Base-by-base conservation (phyloP, 2,113 vertebrate genomes). In the Aepyceros melampus region DNA sequence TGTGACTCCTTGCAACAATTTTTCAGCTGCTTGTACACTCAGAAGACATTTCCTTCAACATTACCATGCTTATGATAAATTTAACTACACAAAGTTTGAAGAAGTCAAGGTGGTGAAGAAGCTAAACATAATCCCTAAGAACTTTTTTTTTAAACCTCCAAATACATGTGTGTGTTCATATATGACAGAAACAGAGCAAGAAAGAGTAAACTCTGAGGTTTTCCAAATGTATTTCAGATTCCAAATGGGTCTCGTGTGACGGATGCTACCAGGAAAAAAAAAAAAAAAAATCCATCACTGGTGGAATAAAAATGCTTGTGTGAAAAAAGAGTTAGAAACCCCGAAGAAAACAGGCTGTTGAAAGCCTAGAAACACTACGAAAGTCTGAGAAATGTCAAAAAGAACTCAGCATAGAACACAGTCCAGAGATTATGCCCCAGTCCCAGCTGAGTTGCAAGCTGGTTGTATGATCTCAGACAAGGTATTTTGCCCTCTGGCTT, bases 1-100 rank as follows among this genome's bases (percentile, higher is more conserved):
- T 97, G 97, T 10, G 78, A 97, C 94, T 98, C 98, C 82, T 88
- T 95, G 93, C 92, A 92, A 93, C 45, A 94, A 19, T 96, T 96
- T 40, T 94, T 94, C 89, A 19, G 27, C 87, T 67, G 78, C 89
- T 89, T 82, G 82, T 89, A 21, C 45, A 21, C 53, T 94, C 84
- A 76, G 78, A 90, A 92, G 78, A 87, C 84, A 94, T 95, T 95
- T 89, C 84, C 94, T 97, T 87, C 84, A 93, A n/a, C 31, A 58
- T 97, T 79, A 67, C 78, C 33, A 6, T 71, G 86, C 89, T 94
- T 83, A 36, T 45, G 71, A 91, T 96, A 96, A 97, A 94, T 87
- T 95, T 95, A 92, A 96, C 94, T 95, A 96, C 47, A 40, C 55
- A 71, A 97, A 96, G 49, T 49, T 53, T n/a, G 55, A 89, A 92